Base-by-base conservation (phyloP, 2,113 vertebrate species). In the Stictonetta naevosa region DNA sequence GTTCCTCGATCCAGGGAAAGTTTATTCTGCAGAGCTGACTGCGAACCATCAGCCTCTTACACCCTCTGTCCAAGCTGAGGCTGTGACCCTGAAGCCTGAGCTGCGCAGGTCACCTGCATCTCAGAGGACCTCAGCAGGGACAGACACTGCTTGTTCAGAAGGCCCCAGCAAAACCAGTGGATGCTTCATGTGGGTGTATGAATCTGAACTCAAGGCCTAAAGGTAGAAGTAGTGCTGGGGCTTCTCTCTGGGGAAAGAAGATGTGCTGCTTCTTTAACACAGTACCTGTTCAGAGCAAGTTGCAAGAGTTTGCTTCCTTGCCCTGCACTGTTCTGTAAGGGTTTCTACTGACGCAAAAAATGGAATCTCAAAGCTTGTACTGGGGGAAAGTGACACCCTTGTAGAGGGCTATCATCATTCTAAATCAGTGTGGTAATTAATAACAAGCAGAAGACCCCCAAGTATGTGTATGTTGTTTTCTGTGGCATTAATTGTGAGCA, bases 31-130 rank as follows among this genome's bases (percentile, higher is more conserved):
- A 22, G n/a, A 60, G 3, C 34, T 50, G 62, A 53, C 7, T 18
- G 22, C 53, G 10, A 48, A 15, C 21, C 38, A 0, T 11, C 26
- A 56, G 21, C 36, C 29, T 34, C 8, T 0, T 23, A 10, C 0
- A 0, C 13, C 6, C 23, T 53, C 2, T 21, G 33, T 22, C 36
- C 19, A 17, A 44, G 4, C 5, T 71, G 34, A 60, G 34, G 10
- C 26, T 76, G 8, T 44, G 56, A 25, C 20, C 10, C 1, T 53
- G 48, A 53, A 31, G 56, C 10, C 11, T 33, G 33, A 33, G 50
- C 8, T 59, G n/a, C 14, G 10, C 36, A 59, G 42, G 6, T 64
- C 23, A 31, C 3, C 13, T 3, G 0, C 18, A 2, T 33, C 59
- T 71, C 31, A 3, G 20, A 81, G 50, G 6, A 31, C 15, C 42